Base-by-base conservation (phyloP, 1,140 invertebrate genomes). In the Anadara kagoshimensis region DNA sequence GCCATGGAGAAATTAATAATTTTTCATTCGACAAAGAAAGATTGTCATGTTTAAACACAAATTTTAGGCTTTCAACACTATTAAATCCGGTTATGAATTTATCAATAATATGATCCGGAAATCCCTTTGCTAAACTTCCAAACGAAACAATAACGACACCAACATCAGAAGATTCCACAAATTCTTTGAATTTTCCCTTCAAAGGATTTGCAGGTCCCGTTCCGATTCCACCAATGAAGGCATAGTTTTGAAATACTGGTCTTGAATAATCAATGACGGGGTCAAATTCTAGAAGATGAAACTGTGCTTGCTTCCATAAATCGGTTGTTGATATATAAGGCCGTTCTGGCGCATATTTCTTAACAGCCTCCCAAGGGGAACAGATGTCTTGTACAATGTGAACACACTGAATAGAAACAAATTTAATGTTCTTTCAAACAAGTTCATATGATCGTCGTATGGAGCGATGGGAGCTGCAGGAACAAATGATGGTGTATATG, bases 61-160 rank as follows among this genome's bases (percentile, higher is more conserved):
- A 72, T 43, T 73, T 58, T 5, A 76, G 49, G 16, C 71, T 45
- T 11, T 49, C 44, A 8, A 62, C 26, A n/a, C 54, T 43, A 26
- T 61, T n/a, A 57, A 83, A 77, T 0, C 71, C 73, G 14, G 14
- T n/a, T 0, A 66, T 16, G 1, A 83, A 24, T 43, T 61, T 72
- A 36, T 73, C 53, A 0, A 29, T 65, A 4, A 78, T 24, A 20
- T 71, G 20, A 16, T 43, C 18, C 10, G 76, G 71, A 26, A 69
- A 57, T 16, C 43, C 29, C 4, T 71, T 68, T 4, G 78, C 41
- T 47, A 68, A 49, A 61, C 74, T 76, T 18, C 82, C 82, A 59
- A 82, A 78, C 0, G 78, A 73, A 14, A 79, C 75, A 20, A 84
- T 36, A 16, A 79, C 73, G 5, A 79, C 56, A 2, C 82, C 82